These are phyloP conservation scores for Drosophila subpulchrella DNA, from an alignment of 1,140 invertebrate genomes.

Conservation along the genomic window DNA sequence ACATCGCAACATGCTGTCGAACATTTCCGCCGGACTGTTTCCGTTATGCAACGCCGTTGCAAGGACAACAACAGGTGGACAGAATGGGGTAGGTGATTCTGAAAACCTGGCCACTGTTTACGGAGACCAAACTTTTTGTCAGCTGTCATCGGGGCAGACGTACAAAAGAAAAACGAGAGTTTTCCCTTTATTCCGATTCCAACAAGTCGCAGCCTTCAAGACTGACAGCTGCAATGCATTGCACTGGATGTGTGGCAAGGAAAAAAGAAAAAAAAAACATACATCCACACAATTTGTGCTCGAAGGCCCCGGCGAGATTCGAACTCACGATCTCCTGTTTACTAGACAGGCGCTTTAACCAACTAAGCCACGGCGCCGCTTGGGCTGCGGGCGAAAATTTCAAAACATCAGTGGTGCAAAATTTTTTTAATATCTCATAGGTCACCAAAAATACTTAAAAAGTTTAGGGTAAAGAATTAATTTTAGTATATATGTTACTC, in stretches of 20 bases:
- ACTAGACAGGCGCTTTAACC: slow-evolving; percentile 88
- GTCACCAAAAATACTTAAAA: background rate
- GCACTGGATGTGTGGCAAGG: slow-evolving; percentile 18
- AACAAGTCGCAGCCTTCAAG: slow-evolving; percentile 19
- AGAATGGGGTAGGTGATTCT: slow-evolving; percentile 25
- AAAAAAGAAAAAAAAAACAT: slow-evolving; percentile 21
- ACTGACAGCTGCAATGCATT: slow-evolving; percentile 51
- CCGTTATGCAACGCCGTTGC: slow-evolving; percentile 63
- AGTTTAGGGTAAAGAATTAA: background rate
- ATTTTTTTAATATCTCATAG: background rate
- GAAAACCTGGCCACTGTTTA: slow-evolving; percentile 52
- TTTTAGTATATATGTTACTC: background rate
- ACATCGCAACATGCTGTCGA: slow-evolving; percentile 80
- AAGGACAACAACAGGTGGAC: slow-evolving; percentile 73
- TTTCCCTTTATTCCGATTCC: slow-evolving; percentile 27
- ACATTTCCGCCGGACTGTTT: slow-evolving; percentile 73
- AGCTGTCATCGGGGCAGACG: slow-evolving; percentile 73
- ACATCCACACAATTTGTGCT: background rate
- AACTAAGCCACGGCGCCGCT: slow-evolving; percentile 84
- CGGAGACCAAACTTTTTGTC: slow-evolving; percentile 68
- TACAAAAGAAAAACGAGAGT: slow-evolving; percentile 57
- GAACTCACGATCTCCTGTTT: slow-evolving; percentile 88
- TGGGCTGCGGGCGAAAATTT: background rate
- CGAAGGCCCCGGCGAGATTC: slow-evolving; percentile 86
- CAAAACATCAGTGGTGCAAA: background rate